Percentiles rank a stretch among this genome's conserved stretches.
Conservation (phyloP, 1,140 invertebrate genomes). For the Metaphire vulgaris region DNA sequence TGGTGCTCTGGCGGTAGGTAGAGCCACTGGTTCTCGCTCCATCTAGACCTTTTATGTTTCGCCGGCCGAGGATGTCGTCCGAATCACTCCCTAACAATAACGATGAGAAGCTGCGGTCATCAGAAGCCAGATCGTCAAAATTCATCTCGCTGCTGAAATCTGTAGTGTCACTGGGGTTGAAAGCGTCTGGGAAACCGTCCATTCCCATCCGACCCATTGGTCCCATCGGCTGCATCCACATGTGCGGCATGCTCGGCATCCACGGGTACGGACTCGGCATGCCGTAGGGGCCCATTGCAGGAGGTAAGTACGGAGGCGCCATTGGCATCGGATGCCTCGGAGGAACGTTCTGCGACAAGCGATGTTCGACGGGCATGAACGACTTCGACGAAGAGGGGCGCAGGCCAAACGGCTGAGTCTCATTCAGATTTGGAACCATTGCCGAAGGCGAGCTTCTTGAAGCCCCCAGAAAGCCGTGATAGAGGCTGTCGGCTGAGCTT, state of each 20-base stretch:
- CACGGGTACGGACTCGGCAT: constrained; percentile 20
- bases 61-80: not conserved
- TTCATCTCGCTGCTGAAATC: not conserved
- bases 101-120: constrained; percentile 18
- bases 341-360: not conserved
- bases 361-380: constrained; percentile 3
- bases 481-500: not conserved
- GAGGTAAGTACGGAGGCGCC: constrained; percentile 14
- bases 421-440: not conserved
- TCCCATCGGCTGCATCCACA: constrained; percentile 6
- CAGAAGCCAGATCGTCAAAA: not conserved
- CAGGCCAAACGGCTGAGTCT: not conserved
- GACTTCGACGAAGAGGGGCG: not conserved
- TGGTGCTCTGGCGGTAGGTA: not conserved
- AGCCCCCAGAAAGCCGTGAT: not conserved
- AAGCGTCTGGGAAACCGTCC: not conserved
- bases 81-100: constrained; percentile 12
- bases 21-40: not conserved
- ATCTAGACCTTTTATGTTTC: not conserved
- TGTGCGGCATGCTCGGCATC: constrained; percentile 1
- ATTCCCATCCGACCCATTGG: not conserved
- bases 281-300: not conserved
- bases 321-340: constrained; percentile 11
- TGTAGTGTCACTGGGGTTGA: not conserved
- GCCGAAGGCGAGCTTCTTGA: not conserved